Evolutionary conservation across 2,888 invertebrate species (phyloP), one percentile per base, ranked within the genome.

Genomic region (Abscondita cerata): DNA sequence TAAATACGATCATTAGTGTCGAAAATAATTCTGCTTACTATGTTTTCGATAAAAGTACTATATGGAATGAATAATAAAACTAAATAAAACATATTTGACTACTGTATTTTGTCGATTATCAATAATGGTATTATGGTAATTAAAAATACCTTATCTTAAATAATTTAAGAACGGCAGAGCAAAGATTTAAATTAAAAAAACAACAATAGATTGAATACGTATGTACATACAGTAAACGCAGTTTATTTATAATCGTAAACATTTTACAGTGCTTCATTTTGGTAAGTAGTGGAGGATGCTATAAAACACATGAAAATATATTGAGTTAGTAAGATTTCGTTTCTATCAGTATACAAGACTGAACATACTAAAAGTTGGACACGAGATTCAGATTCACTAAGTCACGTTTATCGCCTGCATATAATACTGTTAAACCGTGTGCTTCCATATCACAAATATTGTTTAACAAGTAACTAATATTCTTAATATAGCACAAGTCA

Each of bases 221-320:
- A 34, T 12, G 13, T 18, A 33, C 34, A 51, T 67, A 70, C 69
- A 71, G 68, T 71, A 71, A 71, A 71, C 69, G 71, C 70, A 69
- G 68, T 70, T 70, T 67, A 68, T 71, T 70, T 60, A 70, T 69
- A 67, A 68, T 68, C 65, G 68, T 69, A 70, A 71, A 70, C 68
- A 70, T 69, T 70, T 69, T 69, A 71, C 71, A 71, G 69, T 71
- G 70, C 68, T 69, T 65, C 66, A 65, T 65, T 69, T 64, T 67
- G 63, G 65, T 69, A 69, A 69, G 69, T 69, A 69, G 68, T 65
- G 65, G 63, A 65, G 58, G 67, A 68, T 68, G 65, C 66, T 67
- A 68, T 65, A 69, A 69, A 69, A 65, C 68, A 69, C 69, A 69
- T 69, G 67, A 69, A 69, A 68, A 67, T 68, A 66, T 64, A 62